These are phyloP conservation scores for Belgica antarctica DNA, from an alignment of 2,888 invertebrate genomes.

Conservation along the genomic window DNA sequence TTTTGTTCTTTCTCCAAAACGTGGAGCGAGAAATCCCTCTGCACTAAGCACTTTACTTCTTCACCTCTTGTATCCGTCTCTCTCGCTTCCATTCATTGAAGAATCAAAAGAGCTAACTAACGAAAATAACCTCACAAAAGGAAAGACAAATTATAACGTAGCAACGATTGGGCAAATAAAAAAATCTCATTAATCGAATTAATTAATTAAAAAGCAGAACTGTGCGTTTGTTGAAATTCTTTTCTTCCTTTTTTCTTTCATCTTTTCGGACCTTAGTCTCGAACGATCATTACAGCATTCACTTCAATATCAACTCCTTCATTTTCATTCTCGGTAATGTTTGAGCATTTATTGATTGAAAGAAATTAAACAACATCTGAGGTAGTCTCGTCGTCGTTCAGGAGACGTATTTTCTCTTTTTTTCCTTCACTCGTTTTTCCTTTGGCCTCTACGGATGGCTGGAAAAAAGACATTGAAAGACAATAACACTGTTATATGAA, in stretches of 20 bases:
- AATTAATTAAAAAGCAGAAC: slow-evolving; percentile 41
- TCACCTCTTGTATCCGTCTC: neutral
- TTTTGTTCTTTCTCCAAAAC: neutral
- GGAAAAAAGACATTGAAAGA: slow-evolving; percentile 16
- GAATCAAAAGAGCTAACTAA: slow-evolving; percentile 13
- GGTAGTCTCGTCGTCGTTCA: neutral
- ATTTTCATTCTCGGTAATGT: neutral
- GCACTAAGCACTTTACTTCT: slow-evolving; percentile 9
- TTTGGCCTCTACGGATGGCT: too few species aligned
- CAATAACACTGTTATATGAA: slow-evolving; percentile 41
- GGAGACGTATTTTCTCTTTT: neutral
- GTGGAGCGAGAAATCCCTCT: slow-evolving; percentile 2
- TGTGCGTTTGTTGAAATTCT: slow-evolving; percentile 21
- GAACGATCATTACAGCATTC: slow-evolving; percentile 3
- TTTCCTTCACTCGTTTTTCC: neutral
- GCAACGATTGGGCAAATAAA: slow-evolving; percentile 41
- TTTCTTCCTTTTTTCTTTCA: neutral
- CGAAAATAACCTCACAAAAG: slow-evolving; percentile 38
- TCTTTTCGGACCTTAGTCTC: neutral
- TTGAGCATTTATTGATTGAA: slow-evolving; percentile 17
- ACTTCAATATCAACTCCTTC: slow-evolving; percentile 15
- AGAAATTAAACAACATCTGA: slow-evolving; percentile 13
- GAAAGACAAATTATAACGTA: slow-evolving; percentile 43
- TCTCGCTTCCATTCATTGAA: slow-evolving; percentile 6
- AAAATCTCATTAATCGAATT: slow-evolving; percentile 39